Base-by-base conservation (phyloP, 2,797 vertebrate species). In the Lacerta viridis region DNA sequence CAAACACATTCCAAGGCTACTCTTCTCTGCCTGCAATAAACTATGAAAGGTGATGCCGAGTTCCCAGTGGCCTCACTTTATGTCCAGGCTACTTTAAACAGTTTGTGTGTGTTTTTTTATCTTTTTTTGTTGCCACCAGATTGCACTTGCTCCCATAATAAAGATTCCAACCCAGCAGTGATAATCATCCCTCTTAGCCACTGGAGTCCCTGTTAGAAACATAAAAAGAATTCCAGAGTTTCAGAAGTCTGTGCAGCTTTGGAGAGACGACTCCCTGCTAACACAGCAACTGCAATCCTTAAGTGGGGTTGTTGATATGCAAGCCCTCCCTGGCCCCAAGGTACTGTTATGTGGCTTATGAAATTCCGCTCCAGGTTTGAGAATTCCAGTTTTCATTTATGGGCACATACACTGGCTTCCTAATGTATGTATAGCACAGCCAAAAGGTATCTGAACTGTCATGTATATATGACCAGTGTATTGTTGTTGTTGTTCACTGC, bases 201-300 rank as follows among this genome's bases (percentile, higher is more conserved):
- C 90, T 27, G 59, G 91, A 95, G 91, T 1, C 17, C 90, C 92
- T 96, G 93, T 91, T 92, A 94, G 93, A 89, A 86, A 96, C 94
- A 95, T 95, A 94, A 96, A 96, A 96, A 95, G 95, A 94, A 96
- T 96, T 95, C 94, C 94, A 95, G 95, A 89, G 91, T 95, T 95
- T 96, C 94, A 95, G 92, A 92, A 94, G 91, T 92, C 76, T 90
- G 85, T 92, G 88, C 87, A 87, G 86, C 64, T 94, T 93, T 90
- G 95, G 90, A 95, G 88, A 94, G 93, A 90, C 66, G 80, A 85
- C 39, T 90, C 85, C 89, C 91, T 92, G 87, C 91, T 94, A 93
- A 95, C 93, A 92, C 89, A 89, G 89, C 74, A 93, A 92, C 88
- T 15, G 72, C 90, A 93, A 36, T 68, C 20, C 59, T 76, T 76